These are phyloP conservation scores for Abscondita cerata DNA, from an alignment of 2,888 invertebrate species.

Conservation along the genomic window DNA sequence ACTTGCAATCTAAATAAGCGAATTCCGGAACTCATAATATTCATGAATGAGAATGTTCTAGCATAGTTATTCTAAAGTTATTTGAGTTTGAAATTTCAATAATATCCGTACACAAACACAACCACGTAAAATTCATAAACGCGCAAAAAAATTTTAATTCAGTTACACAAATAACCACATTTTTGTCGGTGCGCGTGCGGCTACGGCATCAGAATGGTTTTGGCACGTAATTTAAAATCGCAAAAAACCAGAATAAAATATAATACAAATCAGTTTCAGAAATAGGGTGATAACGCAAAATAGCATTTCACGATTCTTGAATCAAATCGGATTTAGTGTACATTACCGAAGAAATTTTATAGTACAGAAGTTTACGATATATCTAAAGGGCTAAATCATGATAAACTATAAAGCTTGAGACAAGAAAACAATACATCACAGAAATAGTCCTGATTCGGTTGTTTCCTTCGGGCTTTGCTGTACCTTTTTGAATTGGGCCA, in stretches of 20 bases:
- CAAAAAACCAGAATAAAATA: not conserved
- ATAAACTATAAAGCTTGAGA: slow-evolving; percentile 32
- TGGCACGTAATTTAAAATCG: slow-evolving; percentile 5
- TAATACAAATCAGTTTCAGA: not conserved
- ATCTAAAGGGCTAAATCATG: slow-evolving; percentile 25
- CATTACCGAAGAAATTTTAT: slow-evolving; percentile 16
- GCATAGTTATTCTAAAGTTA: too few relatives aligned
- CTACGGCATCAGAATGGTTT: not conserved
- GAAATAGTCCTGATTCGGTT: slow-evolving; percentile 28
- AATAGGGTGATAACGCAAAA: slow-evolving; percentile 7
- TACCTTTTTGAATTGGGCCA: slow-evolving; percentile 26
- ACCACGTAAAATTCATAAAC: too few relatives aligned
- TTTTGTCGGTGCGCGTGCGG: too few relatives aligned
- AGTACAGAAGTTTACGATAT: slow-evolving; percentile 18
- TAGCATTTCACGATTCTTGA: not conserved
- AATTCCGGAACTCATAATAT: too few relatives aligned
- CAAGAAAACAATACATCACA: slow-evolving; percentile 33
- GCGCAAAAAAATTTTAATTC: too few relatives aligned
- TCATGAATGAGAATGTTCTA: too few relatives aligned
- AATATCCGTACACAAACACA: too few relatives aligned
- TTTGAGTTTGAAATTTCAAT: too few relatives aligned
- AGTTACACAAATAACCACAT: too few relatives aligned
- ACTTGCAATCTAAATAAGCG: too few relatives aligned
- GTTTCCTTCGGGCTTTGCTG: slow-evolving; percentile 26
- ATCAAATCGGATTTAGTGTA: slow-evolving; percentile 16